A percentile compares a stretch with the other conserved stretches of the same genome.
Conservation (phyloP, 2,113 vertebrate species). For the Miniopterus natalensis region DNA sequence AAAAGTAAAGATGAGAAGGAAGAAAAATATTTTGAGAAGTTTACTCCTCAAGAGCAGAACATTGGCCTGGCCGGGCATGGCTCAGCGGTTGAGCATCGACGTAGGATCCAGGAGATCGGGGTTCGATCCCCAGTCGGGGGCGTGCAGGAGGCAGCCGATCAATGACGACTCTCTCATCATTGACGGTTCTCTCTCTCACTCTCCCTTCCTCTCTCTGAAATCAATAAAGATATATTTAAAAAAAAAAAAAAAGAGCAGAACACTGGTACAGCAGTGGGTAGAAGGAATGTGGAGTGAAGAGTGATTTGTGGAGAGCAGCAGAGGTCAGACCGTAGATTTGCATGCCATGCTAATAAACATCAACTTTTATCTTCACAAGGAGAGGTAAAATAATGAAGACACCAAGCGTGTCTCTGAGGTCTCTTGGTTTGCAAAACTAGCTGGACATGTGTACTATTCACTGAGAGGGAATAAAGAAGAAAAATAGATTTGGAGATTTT, state of each 20-base stretch:
- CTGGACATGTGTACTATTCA: background rate
- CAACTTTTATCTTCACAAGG: constrained; percentile 22
- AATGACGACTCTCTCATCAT: too few species aligned
- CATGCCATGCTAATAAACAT: constrained; percentile 11
- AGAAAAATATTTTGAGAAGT: background rate
- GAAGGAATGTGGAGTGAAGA: background rate
- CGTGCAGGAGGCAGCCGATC: too few species aligned
- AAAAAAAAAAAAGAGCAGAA: background rate
- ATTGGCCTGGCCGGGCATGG: background rate
- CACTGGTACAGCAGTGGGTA: background rate
- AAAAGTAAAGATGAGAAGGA: background rate
- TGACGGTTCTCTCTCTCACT: too few species aligned
- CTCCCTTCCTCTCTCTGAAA: too few species aligned
- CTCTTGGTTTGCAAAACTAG: constrained; percentile 39
- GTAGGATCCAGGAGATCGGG: too few species aligned
- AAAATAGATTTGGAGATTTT: constrained; percentile 43
- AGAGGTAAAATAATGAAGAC: background rate
- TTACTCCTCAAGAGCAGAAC: background rate
- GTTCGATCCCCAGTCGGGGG: too few species aligned
- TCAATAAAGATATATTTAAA: too few species aligned
- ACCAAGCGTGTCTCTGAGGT: constrained; percentile 16
- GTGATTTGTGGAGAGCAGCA: background rate
- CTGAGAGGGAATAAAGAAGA: constrained; percentile 11
- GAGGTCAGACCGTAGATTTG: background rate
- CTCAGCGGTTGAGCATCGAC: too few species aligned